These are phyloP conservation scores for Odontophorus gujanensis DNA, from an alignment of 2,113 vertebrate genomes.

Conservation along the genomic window DNA sequence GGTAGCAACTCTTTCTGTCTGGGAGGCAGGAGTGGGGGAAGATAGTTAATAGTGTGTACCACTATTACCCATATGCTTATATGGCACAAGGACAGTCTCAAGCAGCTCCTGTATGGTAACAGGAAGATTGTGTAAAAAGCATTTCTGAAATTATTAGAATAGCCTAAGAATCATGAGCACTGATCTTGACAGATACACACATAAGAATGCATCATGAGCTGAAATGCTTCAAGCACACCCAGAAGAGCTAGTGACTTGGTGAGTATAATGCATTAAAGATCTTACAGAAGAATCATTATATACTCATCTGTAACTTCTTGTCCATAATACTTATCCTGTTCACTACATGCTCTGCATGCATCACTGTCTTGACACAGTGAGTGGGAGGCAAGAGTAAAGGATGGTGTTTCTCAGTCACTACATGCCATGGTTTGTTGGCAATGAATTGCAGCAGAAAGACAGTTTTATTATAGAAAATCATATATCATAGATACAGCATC, in stretches of 20 bases:
- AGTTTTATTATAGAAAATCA: background rate
- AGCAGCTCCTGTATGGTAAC: accelerated
- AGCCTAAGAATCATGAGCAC: background rate
- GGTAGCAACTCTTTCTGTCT: background rate
- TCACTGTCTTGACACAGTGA: background rate
- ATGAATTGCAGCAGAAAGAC: background rate
- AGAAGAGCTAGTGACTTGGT: background rate
- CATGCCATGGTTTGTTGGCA: background rate
- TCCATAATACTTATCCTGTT: background rate
- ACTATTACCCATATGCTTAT: background rate
- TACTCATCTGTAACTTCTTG: conserved; percentile 10
- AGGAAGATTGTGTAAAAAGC: background rate
- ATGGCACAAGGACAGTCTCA: accelerated
- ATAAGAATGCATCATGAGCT: background rate
- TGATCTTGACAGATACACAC: background rate
- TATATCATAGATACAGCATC: background rate
- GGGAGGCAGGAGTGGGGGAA: background rate
- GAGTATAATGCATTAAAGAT: background rate
- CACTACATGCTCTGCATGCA: background rate
- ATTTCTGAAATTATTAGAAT: background rate
- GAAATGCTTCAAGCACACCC: background rate
- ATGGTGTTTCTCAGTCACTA: background rate
- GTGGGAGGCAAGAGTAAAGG: background rate
- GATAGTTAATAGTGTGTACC: background rate
- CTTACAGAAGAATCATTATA: background rate